Conservation (phyloP, 1,140 invertebrate species). For the Lepidurus packardi region DNA sequence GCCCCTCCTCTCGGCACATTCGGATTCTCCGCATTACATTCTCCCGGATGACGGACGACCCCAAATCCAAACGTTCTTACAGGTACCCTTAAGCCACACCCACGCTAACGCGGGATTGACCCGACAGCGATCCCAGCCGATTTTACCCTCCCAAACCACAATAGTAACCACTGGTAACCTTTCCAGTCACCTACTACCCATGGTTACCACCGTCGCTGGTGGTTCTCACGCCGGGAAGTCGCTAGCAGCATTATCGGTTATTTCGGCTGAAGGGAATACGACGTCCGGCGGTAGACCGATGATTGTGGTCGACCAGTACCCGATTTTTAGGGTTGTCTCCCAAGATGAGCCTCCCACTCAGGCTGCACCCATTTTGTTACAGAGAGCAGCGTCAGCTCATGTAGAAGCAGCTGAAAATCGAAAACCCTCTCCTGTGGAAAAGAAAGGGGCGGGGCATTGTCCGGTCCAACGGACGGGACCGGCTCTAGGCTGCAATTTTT, state of each 20-base stretch:
- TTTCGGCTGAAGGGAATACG: conserved; percentile 36
- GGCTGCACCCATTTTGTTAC: neutral
- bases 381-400: neutral
- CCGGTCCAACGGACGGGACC: conserved; percentile 66
- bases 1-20: neutral
- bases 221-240: neutral
- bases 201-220: neutral
- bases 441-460: conserved; percentile 54
- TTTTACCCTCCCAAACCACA: conserved; percentile 35
- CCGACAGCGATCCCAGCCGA: conserved; percentile 37
- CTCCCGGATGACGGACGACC: neutral
- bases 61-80: conserved; percentile 3
- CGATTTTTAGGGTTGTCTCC: conserved; percentile 32
- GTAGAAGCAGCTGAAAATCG: neutral
- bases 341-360: conserved; percentile 39
- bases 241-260: neutral
- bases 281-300: conserved; percentile 27
- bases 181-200: neutral
- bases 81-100: conserved; percentile 22
- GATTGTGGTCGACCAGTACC: conserved; percentile 33
- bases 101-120: conserved; percentile 32
- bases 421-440: neutral
- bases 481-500: conserved; percentile 75
- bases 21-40: neutral
- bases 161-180: conserved; percentile 27